These are phyloP conservation scores for Pinctada fucata DNA, from an alignment of 2,888 invertebrate genomes.

Conservation along the genomic window DNA sequence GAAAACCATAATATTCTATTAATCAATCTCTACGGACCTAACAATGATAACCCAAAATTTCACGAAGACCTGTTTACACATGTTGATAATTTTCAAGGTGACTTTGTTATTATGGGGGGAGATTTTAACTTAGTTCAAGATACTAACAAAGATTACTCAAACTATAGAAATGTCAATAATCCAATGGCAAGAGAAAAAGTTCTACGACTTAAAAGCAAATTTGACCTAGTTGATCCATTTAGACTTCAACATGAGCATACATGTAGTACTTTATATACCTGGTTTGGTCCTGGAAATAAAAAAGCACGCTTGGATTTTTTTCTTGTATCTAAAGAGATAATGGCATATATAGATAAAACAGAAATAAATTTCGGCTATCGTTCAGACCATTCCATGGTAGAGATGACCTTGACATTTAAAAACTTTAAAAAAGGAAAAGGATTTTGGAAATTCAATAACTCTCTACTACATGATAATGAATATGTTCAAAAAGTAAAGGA, in stretches of 20 bases:
- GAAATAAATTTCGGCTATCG: not conserved
- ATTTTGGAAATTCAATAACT: no score
- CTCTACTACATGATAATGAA: no score
- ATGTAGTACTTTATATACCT: not conserved
- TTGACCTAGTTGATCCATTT: slow-evolving; percentile 9
- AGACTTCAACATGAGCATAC: not conserved
- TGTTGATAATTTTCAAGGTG: not conserved
- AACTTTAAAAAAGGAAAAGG: no score
- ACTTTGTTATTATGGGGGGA: slow-evolving; percentile 1
- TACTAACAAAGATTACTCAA: not conserved
- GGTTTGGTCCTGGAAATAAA: not conserved
- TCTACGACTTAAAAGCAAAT: not conserved
- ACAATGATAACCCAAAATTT: slow-evolving; percentile 18
- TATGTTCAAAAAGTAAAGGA: no score
- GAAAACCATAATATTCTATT: not conserved
- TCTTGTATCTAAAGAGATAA: no score
- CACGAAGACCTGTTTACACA: slow-evolving; percentile 4
- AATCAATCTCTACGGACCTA: slow-evolving; percentile 20
- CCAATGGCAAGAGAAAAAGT: slow-evolving; percentile 10
- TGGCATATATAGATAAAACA: no score
- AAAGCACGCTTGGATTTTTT: not conserved
- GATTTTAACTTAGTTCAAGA: slow-evolving; percentile 16
- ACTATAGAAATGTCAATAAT: slow-evolving; percentile 16
- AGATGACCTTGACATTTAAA: no score
- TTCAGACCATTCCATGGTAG: not conserved